A percentile compares a stretch with the other conserved stretches of the same genome.
Evolutionary conservation across 2,888 invertebrate species (phyloP).

Genomic region (Gymnosoma rotundatum): DNA sequence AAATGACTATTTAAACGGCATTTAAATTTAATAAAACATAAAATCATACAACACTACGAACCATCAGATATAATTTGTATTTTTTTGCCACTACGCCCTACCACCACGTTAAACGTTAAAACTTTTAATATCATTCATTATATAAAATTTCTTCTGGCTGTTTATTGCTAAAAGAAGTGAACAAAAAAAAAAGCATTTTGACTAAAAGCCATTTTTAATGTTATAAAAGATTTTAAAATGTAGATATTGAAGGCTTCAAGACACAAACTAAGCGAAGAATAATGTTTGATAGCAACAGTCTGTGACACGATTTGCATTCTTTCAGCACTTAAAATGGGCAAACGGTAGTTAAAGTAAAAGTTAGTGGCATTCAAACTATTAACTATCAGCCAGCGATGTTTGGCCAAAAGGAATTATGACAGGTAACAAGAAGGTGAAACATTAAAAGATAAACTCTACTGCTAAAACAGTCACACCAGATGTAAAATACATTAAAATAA

Average conservation of each 20-base stretch:
- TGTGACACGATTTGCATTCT: constrained; percentile 62
- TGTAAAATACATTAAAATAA: too few relatives aligned
- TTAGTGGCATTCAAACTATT: not conserved
- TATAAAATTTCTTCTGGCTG: not conserved
- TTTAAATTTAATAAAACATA: not conserved
- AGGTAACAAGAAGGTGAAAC: too few relatives aligned
- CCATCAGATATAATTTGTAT: not conserved
- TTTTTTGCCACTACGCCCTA: not conserved
- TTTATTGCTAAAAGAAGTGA: not conserved
- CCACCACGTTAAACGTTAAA: too few relatives aligned
- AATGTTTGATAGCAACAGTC: constrained; percentile 57
- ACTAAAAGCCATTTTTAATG: constrained; percentile 30
- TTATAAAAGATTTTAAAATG: constrained; percentile 19
- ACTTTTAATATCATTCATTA: not conserved
- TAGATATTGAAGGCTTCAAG: constrained; percentile 38
- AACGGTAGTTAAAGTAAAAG: not conserved
- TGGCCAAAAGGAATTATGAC: constrained; percentile 10
- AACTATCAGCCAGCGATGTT: constrained; percentile 29
- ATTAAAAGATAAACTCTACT: too few relatives aligned
- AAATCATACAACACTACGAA: not conserved
- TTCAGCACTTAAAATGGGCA: not conserved
- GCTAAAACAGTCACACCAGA: too few relatives aligned
- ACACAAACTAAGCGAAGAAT: constrained; percentile 45
- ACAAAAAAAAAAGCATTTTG: not conserved
- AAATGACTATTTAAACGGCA: not conserved